A percentile compares a stretch with the other conserved stretches of the same genome.
These are phyloP conservation scores for Acanthurus tractus DNA, from an alignment of 2,797 vertebrate genomes.

Conservation along the genomic window DNA sequence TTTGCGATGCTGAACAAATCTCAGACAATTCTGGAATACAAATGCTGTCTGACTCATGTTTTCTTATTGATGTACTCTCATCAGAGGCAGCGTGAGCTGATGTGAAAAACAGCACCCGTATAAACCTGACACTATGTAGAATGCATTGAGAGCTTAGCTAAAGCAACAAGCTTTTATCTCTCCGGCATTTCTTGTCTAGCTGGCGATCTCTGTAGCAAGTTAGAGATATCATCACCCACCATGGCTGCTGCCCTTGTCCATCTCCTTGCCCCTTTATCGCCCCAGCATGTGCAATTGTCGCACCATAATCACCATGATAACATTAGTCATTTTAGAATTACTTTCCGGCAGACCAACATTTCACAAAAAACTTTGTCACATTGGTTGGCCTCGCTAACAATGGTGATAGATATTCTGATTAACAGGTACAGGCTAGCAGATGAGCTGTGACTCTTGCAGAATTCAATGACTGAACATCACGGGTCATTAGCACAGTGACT, in stretches of 20 bases:
- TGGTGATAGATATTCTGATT: slow-evolving; percentile 56
- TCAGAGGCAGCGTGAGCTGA: slow-evolving; percentile 14
- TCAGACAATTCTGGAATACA: slow-evolving; percentile 9
- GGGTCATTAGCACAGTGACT: slow-evolving; percentile 14
- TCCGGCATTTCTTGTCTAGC: background rate
- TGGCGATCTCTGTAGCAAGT: slow-evolving; percentile 17
- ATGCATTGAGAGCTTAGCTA: background rate
- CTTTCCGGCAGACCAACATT: slow-evolving; percentile 58
- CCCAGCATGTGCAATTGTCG: slow-evolving; percentile 28
- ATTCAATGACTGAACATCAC: slow-evolving; percentile 4
- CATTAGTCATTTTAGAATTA: slow-evolving; percentile 66
- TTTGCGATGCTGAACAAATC: slow-evolving; percentile 6
- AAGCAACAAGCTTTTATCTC: slow-evolving; percentile 10
- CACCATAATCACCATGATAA: slow-evolving; percentile 57
- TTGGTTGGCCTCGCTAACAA: slow-evolving; percentile 57
- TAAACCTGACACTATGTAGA: slow-evolving; percentile 9
- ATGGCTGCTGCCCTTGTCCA: slow-evolving; percentile 19
- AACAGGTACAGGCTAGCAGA: slow-evolving; percentile 31
- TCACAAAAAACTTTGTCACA: slow-evolving; percentile 62
- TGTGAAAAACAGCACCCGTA: slow-evolving; percentile 25
- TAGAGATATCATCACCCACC: slow-evolving; percentile 30
- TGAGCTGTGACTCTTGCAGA: slow-evolving; percentile 48
- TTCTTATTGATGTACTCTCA: slow-evolving; percentile 39
- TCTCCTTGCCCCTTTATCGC: slow-evolving; percentile 52
- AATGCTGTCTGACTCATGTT: slow-evolving; percentile 20